These are phyloP conservation scores for Actias luna DNA, from an alignment of 2,888 invertebrate genomes.

Conservation along the genomic window DNA sequence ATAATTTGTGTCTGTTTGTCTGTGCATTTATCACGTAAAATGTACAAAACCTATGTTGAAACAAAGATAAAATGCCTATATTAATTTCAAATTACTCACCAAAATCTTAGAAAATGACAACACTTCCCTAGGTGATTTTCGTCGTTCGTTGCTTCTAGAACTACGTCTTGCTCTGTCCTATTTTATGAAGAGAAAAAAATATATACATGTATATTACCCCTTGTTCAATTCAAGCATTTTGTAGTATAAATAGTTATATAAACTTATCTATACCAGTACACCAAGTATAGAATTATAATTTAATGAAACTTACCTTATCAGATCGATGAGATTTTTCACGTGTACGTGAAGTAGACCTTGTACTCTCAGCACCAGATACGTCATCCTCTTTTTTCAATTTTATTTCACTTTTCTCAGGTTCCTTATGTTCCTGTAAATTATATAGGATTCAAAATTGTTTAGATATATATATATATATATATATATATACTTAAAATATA, in stretches of 20 bases:
- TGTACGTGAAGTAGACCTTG: constrained; percentile 57
- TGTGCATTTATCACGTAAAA: no score
- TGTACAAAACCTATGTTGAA: no score
- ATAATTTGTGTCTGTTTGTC: no score
- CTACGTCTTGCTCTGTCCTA: constrained; percentile 60
- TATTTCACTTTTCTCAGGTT: constrained; percentile 53
- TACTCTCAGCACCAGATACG: constrained; percentile 61
- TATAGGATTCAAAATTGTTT: no score
- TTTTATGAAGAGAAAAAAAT: constrained; percentile 2
- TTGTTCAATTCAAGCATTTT: background rate
- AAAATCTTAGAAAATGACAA: constrained; percentile 91
- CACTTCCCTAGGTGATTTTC: constrained; percentile 84
- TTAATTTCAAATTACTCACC: constrained; percentile 57
- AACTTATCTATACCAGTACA: no score
- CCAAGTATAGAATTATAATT: background rate
- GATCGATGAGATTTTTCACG: constrained; percentile 73
- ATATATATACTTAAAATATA: no score
- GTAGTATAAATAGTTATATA: no score
- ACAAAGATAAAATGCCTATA: background rate
- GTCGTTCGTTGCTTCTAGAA: constrained; percentile 72
- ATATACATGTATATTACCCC: background rate
- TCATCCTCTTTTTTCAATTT: constrained; percentile 73
- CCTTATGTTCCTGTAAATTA: constrained; percentile 60
- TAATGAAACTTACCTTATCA: constrained; percentile 61
- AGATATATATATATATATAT: no score